Evolutionary conservation across 2,888 invertebrate species (phyloP).

Genomic region (Morpho deidamia): DNA sequence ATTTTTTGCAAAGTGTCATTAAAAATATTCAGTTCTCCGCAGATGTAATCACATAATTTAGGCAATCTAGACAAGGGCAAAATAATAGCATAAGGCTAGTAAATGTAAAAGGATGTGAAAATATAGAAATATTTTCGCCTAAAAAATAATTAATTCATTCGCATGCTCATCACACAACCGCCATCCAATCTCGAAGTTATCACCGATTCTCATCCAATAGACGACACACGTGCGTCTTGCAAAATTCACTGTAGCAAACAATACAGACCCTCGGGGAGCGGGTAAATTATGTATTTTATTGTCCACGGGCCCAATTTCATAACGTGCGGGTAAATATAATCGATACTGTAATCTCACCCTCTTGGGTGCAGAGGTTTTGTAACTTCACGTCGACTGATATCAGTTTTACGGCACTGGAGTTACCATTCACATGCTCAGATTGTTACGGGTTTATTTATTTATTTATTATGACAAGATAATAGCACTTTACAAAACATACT

Average conservation of each 20-base stretch:
- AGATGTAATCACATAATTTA: no score
- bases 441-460: no score
- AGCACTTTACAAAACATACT: no score
- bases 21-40: no score
- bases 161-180: slow-evolving; percentile 22
- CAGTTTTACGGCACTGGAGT: no score
- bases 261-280: slow-evolving; percentile 29
- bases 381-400: no score
- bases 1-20: no score
- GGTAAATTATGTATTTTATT: slow-evolving; percentile 42
- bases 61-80: background rate
- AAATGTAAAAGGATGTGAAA: background rate
- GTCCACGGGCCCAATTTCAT: slow-evolving; percentile 38
- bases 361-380: background rate
- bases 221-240: slow-evolving; percentile 36
- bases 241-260: slow-evolving; percentile 37
- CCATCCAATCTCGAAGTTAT: slow-evolving; percentile 25
- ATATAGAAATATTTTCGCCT: background rate
- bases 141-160: slow-evolving; percentile 23
- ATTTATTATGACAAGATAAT: no score
- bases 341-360: slow-evolving; percentile 20
- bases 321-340: slow-evolving; percentile 31
- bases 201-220: slow-evolving; percentile 29
- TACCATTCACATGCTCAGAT: no score
- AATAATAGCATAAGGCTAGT: no score